phyloP scores from a whole-genome alignment of 2,888 invertebrate species.

The Trachelus tabidus region DNA sequence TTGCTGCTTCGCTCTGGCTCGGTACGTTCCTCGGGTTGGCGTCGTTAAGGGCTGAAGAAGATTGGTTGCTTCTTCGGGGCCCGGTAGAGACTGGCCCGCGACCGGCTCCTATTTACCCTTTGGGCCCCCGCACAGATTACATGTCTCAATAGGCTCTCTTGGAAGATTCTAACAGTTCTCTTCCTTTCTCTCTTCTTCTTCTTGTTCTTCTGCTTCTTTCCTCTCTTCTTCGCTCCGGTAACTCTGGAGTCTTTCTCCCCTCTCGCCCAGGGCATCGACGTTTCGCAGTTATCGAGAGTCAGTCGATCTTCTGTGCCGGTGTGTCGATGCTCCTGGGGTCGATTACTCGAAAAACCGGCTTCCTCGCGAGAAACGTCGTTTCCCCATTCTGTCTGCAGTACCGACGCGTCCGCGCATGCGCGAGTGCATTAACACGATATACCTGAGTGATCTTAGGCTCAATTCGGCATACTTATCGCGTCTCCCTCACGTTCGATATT shows the following conservation, averaged over 20 bases:
- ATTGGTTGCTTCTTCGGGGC: conserved; percentile 48
- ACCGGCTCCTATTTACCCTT: conserved; percentile 44
- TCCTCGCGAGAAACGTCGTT: conserved; percentile 60
- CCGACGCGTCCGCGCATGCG: conserved; percentile 32
- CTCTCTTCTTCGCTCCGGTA: neutral
- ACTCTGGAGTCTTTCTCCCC: neutral
- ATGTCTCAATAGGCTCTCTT: conserved; percentile 52
- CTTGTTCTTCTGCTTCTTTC: neutral
- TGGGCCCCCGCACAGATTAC: conserved; percentile 34
- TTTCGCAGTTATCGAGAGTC: neutral
- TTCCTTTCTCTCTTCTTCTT: neutral
- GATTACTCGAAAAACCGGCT: conserved; percentile 65
- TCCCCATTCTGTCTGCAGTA: conserved; percentile 55
- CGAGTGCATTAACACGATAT: conserved; percentile 15
- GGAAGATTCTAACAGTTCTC: neutral
- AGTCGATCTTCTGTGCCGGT: neutral
- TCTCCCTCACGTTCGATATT: no score
- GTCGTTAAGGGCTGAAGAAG: conserved; percentile 44
- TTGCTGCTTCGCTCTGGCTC: neutral
- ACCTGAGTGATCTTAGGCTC: neutral
- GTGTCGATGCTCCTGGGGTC: conserved; percentile 29
- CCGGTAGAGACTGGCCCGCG: conserved; percentile 16
- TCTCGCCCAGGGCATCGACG: conserved; percentile 3
- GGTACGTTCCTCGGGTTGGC: conserved; percentile 23
- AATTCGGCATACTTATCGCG: neutral